Evolutionary conservation across 2,888 invertebrate genomes (phyloP).

Genomic region (Cheiracanthium punctorium): DNA sequence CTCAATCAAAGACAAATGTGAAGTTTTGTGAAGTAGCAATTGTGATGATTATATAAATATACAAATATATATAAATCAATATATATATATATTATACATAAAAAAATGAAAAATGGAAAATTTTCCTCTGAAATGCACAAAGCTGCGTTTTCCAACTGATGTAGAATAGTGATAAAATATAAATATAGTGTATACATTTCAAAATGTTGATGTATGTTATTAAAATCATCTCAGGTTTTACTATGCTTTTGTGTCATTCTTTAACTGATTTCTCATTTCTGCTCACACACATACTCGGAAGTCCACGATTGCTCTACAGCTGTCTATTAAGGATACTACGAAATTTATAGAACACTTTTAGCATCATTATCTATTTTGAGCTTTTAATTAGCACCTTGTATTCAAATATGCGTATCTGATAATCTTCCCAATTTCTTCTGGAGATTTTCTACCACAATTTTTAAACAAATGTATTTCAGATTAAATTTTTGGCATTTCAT

Average conservation of each 20-base stretch:
- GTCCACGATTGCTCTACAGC: no score
- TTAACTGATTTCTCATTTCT: not conserved
- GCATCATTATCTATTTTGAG: no score
- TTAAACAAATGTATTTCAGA: no score
- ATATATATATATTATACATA: constrained; percentile 15
- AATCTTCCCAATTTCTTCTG: no score
- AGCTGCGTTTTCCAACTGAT: constrained; percentile 46
- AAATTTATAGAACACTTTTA: no score
- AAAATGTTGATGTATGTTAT: constrained; percentile 63
- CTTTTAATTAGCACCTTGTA: no score
- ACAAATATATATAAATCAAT: constrained; percentile 24
- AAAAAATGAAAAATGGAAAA: constrained; percentile 32
- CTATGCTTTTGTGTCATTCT: not conserved
- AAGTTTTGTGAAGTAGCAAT: constrained; percentile 42
- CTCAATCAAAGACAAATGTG: constrained; percentile 44
- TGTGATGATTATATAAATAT: constrained; percentile 24
- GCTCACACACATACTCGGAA: no score
- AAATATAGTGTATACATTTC: constrained; percentile 63
- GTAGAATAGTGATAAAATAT: constrained; percentile 41
- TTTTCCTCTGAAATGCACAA: constrained; percentile 33
- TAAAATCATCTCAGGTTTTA: constrained; percentile 68
- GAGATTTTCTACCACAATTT: no score
- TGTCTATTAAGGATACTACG: no score
- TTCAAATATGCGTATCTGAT: no score
- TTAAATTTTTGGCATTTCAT: no score